Conservation (phyloP, 2,888 invertebrate species). For the Digitonthophagus gazella region DNA sequence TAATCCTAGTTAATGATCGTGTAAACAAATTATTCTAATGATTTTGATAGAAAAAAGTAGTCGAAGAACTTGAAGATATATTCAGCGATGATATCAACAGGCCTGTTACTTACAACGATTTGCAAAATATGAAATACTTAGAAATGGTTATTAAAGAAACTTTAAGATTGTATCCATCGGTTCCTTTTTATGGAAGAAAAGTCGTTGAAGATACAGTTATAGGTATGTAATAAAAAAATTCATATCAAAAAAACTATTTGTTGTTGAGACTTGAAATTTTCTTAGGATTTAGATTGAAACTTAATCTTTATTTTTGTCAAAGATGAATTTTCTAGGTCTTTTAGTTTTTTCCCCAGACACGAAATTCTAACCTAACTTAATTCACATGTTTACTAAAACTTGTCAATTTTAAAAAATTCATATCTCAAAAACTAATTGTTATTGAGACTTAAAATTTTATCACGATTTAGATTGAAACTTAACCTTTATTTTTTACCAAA, state of each 20-base stretch:
- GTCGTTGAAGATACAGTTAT: constrained; percentile 30
- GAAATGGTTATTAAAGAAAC: constrained; percentile 43
- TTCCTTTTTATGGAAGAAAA: constrained; percentile 37
- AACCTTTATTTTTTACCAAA: no score
- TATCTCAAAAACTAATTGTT: no score
- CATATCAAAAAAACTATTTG: neutral
- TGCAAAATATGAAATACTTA: constrained; percentile 42
- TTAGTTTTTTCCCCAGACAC: no score
- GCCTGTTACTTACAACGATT: constrained; percentile 37
- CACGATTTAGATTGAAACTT: no score
- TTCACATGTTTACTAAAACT: no score
- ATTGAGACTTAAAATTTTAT: no score
- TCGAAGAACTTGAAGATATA: constrained; percentile 44
- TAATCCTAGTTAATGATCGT: neutral
- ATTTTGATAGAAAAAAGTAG: constrained; percentile 44
- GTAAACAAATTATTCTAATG: constrained; percentile 9
- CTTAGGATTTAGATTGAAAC: no score
- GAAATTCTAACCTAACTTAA: no score
- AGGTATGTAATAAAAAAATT: constrained; percentile 21
- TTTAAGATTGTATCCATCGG: constrained; percentile 42
- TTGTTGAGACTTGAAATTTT: no score
- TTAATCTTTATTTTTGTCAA: no score
- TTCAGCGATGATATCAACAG: constrained; percentile 38
- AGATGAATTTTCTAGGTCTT: no score
- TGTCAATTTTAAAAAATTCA: no score